Conservation (phyloP, 2,113 vertebrate species). For the Oncorhynchus keta region DNA sequence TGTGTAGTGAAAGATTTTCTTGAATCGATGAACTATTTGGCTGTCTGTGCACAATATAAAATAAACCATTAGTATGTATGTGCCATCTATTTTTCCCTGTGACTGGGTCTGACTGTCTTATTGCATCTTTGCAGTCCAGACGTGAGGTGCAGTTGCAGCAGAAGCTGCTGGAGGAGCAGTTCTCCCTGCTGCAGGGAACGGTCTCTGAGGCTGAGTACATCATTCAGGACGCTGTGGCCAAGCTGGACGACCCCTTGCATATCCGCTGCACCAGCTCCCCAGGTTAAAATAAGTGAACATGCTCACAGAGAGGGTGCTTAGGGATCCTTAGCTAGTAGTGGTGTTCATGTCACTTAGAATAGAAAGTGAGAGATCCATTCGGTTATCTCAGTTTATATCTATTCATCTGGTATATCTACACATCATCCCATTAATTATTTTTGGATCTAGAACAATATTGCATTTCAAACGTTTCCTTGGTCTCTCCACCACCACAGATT, state of each 20-base stretch:
- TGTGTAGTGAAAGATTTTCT: no score
- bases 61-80: no score
- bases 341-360: not conserved
- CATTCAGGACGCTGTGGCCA: slow-evolving; percentile 83
- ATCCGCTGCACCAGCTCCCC: slow-evolving; percentile 94
- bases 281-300: slow-evolving; percentile 65
- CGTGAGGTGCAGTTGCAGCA: slow-evolving; percentile 83
- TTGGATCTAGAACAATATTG: not conserved
- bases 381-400: no score
- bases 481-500: slow-evolving; percentile 76
- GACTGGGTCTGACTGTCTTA: not conserved
- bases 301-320: not conserved
- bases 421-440: not conserved
- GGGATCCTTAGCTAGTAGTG: not conserved
- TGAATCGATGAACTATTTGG: no score
- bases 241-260: slow-evolving; percentile 90
- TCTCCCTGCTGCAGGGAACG: slow-evolving; percentile 79
- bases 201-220: slow-evolving; percentile 84
- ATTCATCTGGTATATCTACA: not conserved
- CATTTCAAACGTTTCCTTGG: not conserved
- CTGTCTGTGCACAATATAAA: no score
- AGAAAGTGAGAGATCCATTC: not conserved
- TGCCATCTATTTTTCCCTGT: not conserved
- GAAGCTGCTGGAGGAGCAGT: slow-evolving; percentile 89
- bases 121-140: slow-evolving; percentile 66